Evolutionary conservation across 2,113 vertebrate species (phyloP).

Genomic region (Sander lucioperca): DNA sequence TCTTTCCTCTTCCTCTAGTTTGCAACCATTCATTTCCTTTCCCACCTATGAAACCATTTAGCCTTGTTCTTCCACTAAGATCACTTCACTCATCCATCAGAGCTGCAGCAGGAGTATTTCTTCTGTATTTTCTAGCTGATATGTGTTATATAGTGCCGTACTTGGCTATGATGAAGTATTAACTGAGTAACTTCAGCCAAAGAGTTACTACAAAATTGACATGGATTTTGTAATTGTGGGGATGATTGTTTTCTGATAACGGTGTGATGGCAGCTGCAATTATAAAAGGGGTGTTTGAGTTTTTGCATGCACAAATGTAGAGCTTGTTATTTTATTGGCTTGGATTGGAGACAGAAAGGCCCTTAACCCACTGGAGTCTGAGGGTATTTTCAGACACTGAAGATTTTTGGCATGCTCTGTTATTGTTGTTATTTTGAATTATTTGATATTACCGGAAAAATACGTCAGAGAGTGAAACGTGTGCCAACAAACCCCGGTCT

Average conservation of each 20-base stretch:
- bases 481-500: no score
- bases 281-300: no score
- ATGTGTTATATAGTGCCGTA: neutral
- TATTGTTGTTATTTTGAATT: no score
- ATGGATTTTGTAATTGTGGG: neutral
- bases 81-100: constrained; percentile 9
- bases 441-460: no score
- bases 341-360: neutral
- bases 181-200: neutral
- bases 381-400: no score
- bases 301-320: no score
- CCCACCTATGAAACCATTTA: neutral
- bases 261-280: neutral
- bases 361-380: neutral
- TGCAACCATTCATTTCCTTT: neutral
- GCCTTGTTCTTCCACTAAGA: neutral
- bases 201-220: neutral
- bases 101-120: neutral
- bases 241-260: no score
- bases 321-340: neutral
- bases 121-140: neutral
- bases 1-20: no score
- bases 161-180: neutral
- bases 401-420: no score
- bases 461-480: no score